These are phyloP conservation scores for Trachymyrmex septentrionalis DNA, from an alignment of 1,140 invertebrate species.

Conservation along the genomic window DNA sequence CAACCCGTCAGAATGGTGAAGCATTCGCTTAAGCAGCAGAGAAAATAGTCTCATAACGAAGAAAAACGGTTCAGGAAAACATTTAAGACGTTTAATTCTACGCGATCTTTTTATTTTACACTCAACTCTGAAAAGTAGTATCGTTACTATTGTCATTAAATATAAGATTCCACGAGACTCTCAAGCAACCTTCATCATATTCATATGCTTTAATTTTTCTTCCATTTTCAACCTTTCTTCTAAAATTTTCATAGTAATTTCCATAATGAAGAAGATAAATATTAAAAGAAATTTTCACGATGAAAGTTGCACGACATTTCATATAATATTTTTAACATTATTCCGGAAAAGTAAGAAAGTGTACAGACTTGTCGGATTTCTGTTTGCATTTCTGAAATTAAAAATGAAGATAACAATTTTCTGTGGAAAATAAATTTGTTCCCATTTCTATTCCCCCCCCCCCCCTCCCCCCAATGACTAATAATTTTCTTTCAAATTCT, in stretches of 20 bases:
- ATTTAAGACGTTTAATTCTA: slow-evolving; percentile 13
- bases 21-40: background rate
- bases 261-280: slow-evolving; percentile 16
- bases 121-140: background rate
- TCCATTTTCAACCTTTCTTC: background rate
- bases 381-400: slow-evolving; percentile 3
- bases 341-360: slow-evolving; percentile 18
- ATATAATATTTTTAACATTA: background rate
- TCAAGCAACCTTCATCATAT: background rate
- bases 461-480: background rate
- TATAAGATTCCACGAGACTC: background rate
- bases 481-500: background rate
- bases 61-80: slow-evolving; percentile 27
- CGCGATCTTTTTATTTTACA: slow-evolving; percentile 8
- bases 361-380: background rate
- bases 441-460: background rate
- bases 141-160: slow-evolving; percentile 21
- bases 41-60: slow-evolving; percentile 31
- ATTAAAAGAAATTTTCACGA: slow-evolving; percentile 5
- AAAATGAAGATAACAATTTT: background rate
- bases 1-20: slow-evolving; percentile 13
- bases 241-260: background rate
- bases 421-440: background rate
- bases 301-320: background rate
- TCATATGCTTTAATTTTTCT: background rate